These are phyloP conservation scores for Notothenia rossii DNA, from an alignment of 2,113 vertebrate species.

Conservation along the genomic window DNA sequence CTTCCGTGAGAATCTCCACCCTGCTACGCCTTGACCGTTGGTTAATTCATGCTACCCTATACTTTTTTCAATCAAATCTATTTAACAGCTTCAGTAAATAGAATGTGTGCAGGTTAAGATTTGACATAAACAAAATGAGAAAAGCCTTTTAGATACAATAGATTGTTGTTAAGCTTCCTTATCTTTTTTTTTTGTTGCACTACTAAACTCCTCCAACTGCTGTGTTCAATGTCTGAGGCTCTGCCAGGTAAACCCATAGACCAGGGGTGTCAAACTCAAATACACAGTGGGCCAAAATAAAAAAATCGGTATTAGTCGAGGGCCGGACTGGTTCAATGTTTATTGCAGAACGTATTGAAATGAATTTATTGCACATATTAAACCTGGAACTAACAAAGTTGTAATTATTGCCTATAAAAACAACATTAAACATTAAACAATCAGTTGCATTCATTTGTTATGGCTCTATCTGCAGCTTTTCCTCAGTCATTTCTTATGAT, in stretches of 20 bases:
- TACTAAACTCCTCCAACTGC: not conserved
- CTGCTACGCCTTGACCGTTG: too few relatives aligned
- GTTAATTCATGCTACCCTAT: not conserved
- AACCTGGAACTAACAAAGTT: too few relatives aligned
- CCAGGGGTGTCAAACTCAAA: not conserved
- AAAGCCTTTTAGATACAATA: not conserved
- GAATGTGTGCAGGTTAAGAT: not conserved
- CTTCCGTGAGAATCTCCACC: not conserved
- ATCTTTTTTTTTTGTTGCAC: not conserved
- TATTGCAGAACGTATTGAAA: too few relatives aligned
- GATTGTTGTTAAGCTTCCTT: not conserved
- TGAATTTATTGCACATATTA: too few relatives aligned
- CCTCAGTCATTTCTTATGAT: too few relatives aligned
- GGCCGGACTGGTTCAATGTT: too few relatives aligned
- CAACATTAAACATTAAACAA: too few relatives aligned
- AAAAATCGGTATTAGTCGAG: too few relatives aligned
- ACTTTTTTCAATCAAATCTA: not conserved
- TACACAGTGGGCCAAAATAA: not conserved
- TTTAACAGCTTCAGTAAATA: not conserved
- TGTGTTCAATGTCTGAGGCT: too few relatives aligned
- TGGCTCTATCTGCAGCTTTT: too few relatives aligned
- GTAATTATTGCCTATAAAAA: too few relatives aligned
- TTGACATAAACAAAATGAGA: not conserved
- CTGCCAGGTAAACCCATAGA: not conserved
- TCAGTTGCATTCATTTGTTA: too few relatives aligned